Conservation (phyloP, 1,140 invertebrate genomes). For the Drosophila ironensis region DNA sequence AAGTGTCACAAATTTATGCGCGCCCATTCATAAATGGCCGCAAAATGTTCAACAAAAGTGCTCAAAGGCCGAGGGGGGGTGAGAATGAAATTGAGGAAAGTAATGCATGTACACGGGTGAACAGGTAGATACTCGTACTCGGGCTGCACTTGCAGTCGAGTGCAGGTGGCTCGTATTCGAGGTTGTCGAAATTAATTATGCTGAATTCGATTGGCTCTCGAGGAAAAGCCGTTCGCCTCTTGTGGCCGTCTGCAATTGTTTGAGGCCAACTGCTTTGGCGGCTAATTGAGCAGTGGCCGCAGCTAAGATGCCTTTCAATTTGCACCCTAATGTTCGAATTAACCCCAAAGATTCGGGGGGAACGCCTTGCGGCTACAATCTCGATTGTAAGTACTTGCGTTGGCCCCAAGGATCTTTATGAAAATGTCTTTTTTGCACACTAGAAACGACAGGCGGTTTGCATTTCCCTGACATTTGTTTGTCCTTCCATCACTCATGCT, state of each 20-base stretch:
- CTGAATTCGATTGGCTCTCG: constrained; percentile 46
- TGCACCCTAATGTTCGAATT: constrained; percentile 73
- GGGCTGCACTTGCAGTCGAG: constrained; percentile 41
- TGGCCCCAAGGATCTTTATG: constrained; percentile 33
- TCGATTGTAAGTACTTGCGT: too few relatives aligned
- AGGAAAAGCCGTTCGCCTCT: constrained; percentile 60
- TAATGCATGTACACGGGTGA: too few relatives aligned
- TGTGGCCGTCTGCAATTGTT: constrained; percentile 46
- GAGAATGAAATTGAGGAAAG: background rate
- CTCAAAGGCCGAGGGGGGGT: background rate
- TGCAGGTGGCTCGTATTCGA: constrained; percentile 10
- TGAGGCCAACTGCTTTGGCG: constrained; percentile 34
- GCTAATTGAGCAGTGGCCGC: constrained; percentile 57
- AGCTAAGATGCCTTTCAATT: constrained; percentile 61
- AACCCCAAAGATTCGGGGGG: constrained; percentile 48
- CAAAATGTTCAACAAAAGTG: constrained; percentile 55
- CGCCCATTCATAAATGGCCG: constrained; percentile 57
- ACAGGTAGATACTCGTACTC: constrained; percentile 10
- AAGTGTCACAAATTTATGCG: constrained; percentile 76
- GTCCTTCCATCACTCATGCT: constrained; percentile 68
- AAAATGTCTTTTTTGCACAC: constrained; percentile 25
- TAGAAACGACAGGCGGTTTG: constrained; percentile 65
- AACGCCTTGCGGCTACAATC: constrained; percentile 36
- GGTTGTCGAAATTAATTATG: constrained; percentile 72
- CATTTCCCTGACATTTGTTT: constrained; percentile 72